Evolutionary conservation across 2,797 vertebrate genomes (phyloP), one percentile per base, ranked within the genome.

Genomic region (Rhinatrema bivittatum): DNA sequence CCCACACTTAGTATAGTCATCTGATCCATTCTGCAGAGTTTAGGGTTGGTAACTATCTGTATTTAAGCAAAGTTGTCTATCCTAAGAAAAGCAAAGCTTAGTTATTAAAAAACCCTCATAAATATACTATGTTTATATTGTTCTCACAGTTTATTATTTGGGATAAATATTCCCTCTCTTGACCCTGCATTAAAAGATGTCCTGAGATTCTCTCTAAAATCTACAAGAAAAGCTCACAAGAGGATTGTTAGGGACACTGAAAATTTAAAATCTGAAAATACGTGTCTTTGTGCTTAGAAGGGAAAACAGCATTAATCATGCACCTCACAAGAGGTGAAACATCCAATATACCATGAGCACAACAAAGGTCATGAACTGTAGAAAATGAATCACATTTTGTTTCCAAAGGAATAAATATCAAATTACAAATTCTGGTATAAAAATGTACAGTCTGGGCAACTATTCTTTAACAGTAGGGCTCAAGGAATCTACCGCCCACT

Each of bases 131-230:
- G 46, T 29, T 38, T 56, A 25, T 44, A 54, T 51, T 62, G 49
- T 38, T 62, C 61, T 76, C 70, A 70, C 61, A 74, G 72, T 72
- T 66, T 36, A n/a, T n/a, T 1, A 1, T 21, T 30, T 46, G 62
- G 62, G 60, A 76, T 50, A 60, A 20, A 46, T 53, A 34, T 56
- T 70, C 70, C 74, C 58, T 68, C 30, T 72, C 70, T 73, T 73
- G 72, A 71, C 74, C 78, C 75, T 79, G 70, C 47, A 77, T 57
- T 74, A 70, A 34, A 23, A 68, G 42, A 54, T 62, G 60, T 82
- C 81, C 76, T 78, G 78, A 84, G 81, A 76, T 76, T 78, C 71
- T 67, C 47, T 60, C 58, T 64, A 68, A 75, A n/a, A 74, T 42
- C 62, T 36, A 61, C 61, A 68, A 68, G 36, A 68, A 75, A 75